Evolutionary conservation across 2,888 invertebrate species (phyloP), one percentile per base, ranked within the genome.

Genomic region (Allygus modestus): DNA sequence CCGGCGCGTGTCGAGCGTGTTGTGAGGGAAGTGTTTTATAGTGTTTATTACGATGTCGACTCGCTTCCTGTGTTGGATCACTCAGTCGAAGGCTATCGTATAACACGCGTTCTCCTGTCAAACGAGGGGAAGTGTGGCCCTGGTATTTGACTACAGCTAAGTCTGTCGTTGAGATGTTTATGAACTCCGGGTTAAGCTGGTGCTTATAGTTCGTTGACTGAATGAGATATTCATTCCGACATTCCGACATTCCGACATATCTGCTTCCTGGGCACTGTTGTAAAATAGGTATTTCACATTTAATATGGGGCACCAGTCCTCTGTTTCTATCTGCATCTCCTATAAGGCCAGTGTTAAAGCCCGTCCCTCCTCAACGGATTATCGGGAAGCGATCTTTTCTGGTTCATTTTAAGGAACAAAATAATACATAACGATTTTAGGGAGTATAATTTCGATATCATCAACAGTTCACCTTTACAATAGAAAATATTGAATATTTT

Each of bases 41-140:
- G 65, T 31, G 65, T 65, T 65, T 28, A 65, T 65, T 65, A 65
- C 65, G 12, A 28, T 20, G 28, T 65, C 65, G 31, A 65, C 65
- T 65, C 33, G 41, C 26, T 73, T 73, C 73, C 73, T 37, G 41
- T 41, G 17, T 73, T 20, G 41, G 41, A 73, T 73, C 65, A 65
- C 65, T 28, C 28, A 65, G 65, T 65, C n/a, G 58, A 23, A 54
- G 65, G 31, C 12, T 17, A 31, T 31, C 11, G 31, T 65, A 15
- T 28, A 11, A 65, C 17, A 65, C 54, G 31, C 31, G 17, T 51
- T 51, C 17, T 15, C n/a, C 2, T 58, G 58, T 58, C 1, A 51
- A 46, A 46, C 46, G 58, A 7, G 37, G 4, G 37, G 37, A 37
- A 7, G 37, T 37, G 4, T 37, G 37, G 37, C 37, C 37, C 37